Conservation (phyloP, 64 coral and sea anemone species). For the Stichodactyla mertensii region DNA sequence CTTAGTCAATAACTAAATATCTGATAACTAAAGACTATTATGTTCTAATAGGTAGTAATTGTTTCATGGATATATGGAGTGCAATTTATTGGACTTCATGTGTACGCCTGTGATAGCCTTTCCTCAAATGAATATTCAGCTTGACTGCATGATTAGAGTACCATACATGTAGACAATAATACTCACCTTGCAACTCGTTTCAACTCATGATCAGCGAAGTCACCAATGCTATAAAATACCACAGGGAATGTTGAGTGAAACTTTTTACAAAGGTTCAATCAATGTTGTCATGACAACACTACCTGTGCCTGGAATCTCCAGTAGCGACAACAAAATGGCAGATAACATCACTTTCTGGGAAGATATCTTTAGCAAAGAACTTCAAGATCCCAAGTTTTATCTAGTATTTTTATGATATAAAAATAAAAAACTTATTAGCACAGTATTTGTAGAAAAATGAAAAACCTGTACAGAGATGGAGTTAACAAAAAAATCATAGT, state of each 20-base stretch:
- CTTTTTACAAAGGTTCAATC: neutral
- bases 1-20: too few relatives aligned
- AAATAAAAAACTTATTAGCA: neutral
- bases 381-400: constrained; percentile 76
- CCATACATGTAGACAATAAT: neutral
- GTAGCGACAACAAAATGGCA: constrained; percentile 86
- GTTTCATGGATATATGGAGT: too few relatives aligned
- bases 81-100: too few relatives aligned
- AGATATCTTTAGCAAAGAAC: constrained; percentile 80
- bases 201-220: constrained; percentile 81
- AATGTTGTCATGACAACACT: neutral
- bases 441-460: too few relatives aligned
- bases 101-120: too few relatives aligned
- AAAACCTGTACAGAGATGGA: too few relatives aligned
- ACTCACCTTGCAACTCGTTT: constrained; percentile 82
- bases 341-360: constrained; percentile 59
- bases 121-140: too few relatives aligned
- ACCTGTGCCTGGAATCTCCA: constrained; percentile 89
- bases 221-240: constrained; percentile 38
- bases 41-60: too few relatives aligned
- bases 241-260: neutral
- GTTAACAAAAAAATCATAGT: too few relatives aligned
- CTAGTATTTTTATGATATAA: neutral
- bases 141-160: too few relatives aligned
- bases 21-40: too few relatives aligned